Conservation (phyloP, 1,140 invertebrate genomes). For the Drosophila virilis region DNA sequence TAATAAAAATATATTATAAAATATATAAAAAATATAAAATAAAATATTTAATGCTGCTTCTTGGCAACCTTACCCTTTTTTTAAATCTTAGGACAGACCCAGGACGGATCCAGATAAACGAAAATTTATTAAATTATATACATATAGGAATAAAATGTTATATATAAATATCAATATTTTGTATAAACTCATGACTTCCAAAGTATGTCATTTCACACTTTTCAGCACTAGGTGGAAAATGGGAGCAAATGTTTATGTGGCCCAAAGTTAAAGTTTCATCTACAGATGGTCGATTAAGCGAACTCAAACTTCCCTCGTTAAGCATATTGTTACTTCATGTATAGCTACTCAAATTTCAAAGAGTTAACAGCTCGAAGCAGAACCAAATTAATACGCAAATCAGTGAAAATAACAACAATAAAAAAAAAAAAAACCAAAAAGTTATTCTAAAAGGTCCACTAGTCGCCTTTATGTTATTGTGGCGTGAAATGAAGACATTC, state of each 20-base stretch:
- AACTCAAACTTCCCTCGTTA: slow-evolving; percentile 27
- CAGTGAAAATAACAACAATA: slow-evolving; percentile 28
- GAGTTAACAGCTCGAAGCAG: slow-evolving; percentile 58
- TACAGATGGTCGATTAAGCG: not conserved
- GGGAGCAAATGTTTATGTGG: not conserved
- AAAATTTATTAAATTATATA: no score
- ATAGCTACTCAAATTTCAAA: slow-evolving; percentile 72
- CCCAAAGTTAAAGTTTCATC: not conserved
- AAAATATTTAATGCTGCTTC: no score
- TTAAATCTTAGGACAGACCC: no score
- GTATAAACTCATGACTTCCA: no score
- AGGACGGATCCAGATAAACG: no score
- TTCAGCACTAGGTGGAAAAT: no score
- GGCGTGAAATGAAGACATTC: slow-evolving; percentile 72
- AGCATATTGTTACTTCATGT: slow-evolving; percentile 6
- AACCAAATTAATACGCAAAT: slow-evolving; percentile 52
- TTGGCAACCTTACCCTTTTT: no score
- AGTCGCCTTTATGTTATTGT: slow-evolving; percentile 26
- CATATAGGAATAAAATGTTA: no score
- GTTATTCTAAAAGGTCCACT: slow-evolving; percentile 21
- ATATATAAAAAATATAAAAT: no score
- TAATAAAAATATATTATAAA: no score
- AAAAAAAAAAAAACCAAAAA: slow-evolving; percentile 19
- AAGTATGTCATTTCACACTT: no score
- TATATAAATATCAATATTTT: no score